These are phyloP conservation scores for Crossoptilon crossoptilon DNA, from an alignment of 2,797 vertebrate species.

Conservation along the genomic window DNA sequence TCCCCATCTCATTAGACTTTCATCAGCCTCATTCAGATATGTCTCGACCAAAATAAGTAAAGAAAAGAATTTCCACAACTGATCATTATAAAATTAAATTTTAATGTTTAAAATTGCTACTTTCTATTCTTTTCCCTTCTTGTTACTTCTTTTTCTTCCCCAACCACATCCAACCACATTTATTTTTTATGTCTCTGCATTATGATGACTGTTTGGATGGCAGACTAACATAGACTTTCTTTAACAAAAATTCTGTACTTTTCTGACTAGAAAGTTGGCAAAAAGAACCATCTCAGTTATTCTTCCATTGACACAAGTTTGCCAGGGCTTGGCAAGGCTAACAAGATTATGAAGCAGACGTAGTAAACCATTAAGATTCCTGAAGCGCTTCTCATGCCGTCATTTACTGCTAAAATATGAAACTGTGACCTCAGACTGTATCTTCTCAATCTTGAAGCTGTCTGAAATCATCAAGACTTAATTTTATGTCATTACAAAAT, in stretches of 20 bases:
- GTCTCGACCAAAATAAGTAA: not conserved
- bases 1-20: not conserved
- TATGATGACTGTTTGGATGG: not conserved
- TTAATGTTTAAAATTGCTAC: not conserved
- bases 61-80: not conserved
- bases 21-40: not conserved
- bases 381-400: not conserved
- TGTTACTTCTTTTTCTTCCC: not conserved
- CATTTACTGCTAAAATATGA: not conserved
- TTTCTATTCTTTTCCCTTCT: not conserved
- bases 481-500: conserved; percentile 18
- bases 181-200: not conserved
- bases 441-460: conserved; percentile 21
- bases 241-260: not conserved
- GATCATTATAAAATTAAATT: not conserved
- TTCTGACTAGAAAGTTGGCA: not conserved
- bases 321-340: not conserved
- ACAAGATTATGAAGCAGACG: not conserved
- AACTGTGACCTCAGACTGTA: not conserved
- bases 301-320: not conserved
- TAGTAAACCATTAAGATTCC: not conserved
- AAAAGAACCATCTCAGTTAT: not conserved
- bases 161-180: not conserved
- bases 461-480: conserved; percentile 26
- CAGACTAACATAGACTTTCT: not conserved